Conservation (phyloP, 2,888 invertebrate species). For the Leptinotarsa haldemani region DNA sequence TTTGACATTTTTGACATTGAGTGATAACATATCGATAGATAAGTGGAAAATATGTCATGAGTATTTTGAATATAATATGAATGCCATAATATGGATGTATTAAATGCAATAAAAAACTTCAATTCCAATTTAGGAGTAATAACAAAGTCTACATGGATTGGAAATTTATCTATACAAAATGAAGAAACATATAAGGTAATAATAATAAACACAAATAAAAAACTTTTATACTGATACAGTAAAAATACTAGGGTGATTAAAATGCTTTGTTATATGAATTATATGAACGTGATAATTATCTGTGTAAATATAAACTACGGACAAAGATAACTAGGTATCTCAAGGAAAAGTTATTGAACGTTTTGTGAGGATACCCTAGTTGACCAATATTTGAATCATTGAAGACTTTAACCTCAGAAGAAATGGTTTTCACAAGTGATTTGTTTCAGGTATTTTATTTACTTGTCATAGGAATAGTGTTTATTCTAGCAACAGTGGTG, state of each 20-base stretch:
- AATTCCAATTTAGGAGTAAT: conserved; percentile 59
- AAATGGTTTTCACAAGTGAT: neutral
- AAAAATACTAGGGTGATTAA: too few relatives aligned
- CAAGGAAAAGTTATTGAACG: neutral
- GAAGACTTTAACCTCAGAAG: too few relatives aligned
- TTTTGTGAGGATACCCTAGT: too few relatives aligned
- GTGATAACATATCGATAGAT: neutral
- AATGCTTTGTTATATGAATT: conserved; percentile 28
- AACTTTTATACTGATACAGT: conserved; percentile 7
- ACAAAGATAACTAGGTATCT: neutral
- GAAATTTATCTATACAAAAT: conserved; percentile 49
- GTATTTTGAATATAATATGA: conserved; percentile 21
- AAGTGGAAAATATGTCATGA: neutral
- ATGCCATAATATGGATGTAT: conserved; percentile 61
- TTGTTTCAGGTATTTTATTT: conserved; percentile 51
- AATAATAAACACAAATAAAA: neutral
- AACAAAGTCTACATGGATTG: conserved; percentile 57
- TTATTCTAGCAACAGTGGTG: conserved; percentile 48
- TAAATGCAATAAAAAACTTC: conserved; percentile 61
- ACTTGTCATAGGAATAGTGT: conserved; percentile 49
- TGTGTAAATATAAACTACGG: neutral
- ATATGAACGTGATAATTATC: conserved; percentile 26
- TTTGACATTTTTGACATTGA: neutral
- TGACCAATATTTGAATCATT: too few relatives aligned
- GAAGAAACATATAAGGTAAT: conserved; percentile 58